Evolutionary conservation across 2,888 invertebrate species (phyloP), one percentile per base, ranked within the genome.

Genomic region (Atethmia centrago): DNA sequence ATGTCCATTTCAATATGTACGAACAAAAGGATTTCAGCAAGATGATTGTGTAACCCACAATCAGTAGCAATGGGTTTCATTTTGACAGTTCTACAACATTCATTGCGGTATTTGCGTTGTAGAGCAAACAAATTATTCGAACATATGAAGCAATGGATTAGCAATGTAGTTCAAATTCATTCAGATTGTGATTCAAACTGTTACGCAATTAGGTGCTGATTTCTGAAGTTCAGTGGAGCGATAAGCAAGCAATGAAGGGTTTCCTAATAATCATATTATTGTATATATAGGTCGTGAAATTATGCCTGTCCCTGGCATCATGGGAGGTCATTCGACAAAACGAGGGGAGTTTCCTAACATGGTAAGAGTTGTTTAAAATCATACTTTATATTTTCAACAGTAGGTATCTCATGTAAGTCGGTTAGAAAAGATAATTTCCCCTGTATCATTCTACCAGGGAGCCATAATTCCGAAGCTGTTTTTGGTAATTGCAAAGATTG

Each of bases 311-410:
- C 78, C 66, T 76, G 68, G 68, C 62, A 36, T 79, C n/a, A 14
- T 90, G 0, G 93, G 92, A 4, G 93, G 93, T 2, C 87, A 88
- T 9, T 40, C 76, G 8, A 86, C 92, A 3, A 28, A 72, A 12
- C 87, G 77, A 1, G 91, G 90, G 31, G 92, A 93, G 66, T 93
- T 90, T 56, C 93, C 93, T 8, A 93, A 93, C 47, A 93, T 93
- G 93, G 93, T 92, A 79, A 80, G 80, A 47, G n/a, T 31, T 59
- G 2, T 28, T n/a, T n/a, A 4, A 28, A 61, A 61, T 40, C n/a
- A 19, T 58, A 14, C 19, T 56, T 12, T 1, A n/a, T 47, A 19
- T 3, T 65, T 64, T 45, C 4, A 25, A 19, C 3, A 64, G 12
- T 36, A 36, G 36, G 36, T 36, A 36, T 36, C 3, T 2, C 4